phyloP scores from a whole-genome alignment of 2,797 vertebrate species.

The Halcyon smyrnensis region DNA sequence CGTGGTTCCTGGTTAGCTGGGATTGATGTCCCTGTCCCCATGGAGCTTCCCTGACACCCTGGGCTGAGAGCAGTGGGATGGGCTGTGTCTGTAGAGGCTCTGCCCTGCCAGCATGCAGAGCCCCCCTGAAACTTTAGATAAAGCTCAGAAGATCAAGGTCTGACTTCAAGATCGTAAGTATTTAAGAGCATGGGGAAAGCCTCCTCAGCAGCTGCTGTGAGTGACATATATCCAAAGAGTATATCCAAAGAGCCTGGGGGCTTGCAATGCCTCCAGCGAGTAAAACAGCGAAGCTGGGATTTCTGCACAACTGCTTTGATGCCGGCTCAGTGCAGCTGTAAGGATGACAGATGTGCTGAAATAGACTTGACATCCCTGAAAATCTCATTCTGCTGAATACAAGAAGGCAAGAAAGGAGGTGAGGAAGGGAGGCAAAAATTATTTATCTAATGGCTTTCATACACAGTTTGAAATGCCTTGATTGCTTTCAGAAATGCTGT shows the following conservation, averaged over 20 bases:
- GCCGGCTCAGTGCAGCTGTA: background rate
- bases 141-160: background rate
- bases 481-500: constrained; percentile 28
- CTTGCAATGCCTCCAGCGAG: background rate
- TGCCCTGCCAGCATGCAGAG: background rate
- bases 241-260: background rate
- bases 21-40: background rate
- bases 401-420: background rate
- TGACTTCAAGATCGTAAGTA: background rate
- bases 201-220: background rate
- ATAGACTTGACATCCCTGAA: background rate
- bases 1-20: background rate
- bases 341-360: constrained; percentile 10
- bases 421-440: background rate
- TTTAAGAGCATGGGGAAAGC: background rate
- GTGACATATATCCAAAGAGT: background rate
- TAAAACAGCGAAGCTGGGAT: background rate
- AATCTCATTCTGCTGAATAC: background rate
- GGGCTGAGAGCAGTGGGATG: background rate
- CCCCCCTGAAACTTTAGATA: background rate
- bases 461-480: background rate
- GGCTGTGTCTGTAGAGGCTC: background rate
- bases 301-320: constrained; percentile 21
- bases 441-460: background rate
- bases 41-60: background rate